Evolutionary conservation across 2,888 invertebrate species (phyloP), one percentile per base, ranked within the genome.

Genomic region (Caenorhabditis zanzibari): DNA sequence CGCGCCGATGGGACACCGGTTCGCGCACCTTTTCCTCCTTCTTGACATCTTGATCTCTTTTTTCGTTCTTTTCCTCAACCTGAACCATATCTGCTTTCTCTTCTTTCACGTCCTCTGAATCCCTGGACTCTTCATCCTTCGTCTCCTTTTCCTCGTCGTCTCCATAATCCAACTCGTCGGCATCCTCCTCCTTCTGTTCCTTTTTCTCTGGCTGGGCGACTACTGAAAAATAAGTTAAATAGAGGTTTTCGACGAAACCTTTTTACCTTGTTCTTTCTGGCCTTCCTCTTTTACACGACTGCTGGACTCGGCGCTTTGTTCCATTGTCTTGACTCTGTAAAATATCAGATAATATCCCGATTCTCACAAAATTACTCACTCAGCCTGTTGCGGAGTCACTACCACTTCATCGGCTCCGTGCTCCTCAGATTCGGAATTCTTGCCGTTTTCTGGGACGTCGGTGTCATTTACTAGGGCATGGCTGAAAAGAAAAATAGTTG

Each of bases 21-120:
- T 49, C 84, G 72, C 76, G 84, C 68, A 81, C 72, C 84, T 84
- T 84, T 76, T 81, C 84, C 77, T 85, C 77, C 81, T 77, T 82
- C 79, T 80, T 58, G 85, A 79, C 81, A 76, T 59, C 82, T 16
- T 66, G 58, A 7, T 63, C 52, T 22, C 28, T 54, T n/a, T 63
- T 44, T n/a, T 41, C 49, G 10, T 76, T 10, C n/a, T 49, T 41
- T 41, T 41, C 41, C 22, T 69, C 54, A 6, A 38, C 32, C 49
- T 52, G 61, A 22, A 28, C 7, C 19, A 49, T 38, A 10, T 56
- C 58, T 35, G 41, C 47, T n/a, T 56, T 58, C 38, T 68, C 41
- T 32, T 80, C 59, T n/a, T 44, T 22, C 6, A 16, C 52, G 10
- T 81, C 75, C 19, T 54, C 64, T 6, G 59, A 26, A 4, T 82